Conservation (phyloP, 2,888 invertebrate genomes). For the Torymus tubicola region DNA sequence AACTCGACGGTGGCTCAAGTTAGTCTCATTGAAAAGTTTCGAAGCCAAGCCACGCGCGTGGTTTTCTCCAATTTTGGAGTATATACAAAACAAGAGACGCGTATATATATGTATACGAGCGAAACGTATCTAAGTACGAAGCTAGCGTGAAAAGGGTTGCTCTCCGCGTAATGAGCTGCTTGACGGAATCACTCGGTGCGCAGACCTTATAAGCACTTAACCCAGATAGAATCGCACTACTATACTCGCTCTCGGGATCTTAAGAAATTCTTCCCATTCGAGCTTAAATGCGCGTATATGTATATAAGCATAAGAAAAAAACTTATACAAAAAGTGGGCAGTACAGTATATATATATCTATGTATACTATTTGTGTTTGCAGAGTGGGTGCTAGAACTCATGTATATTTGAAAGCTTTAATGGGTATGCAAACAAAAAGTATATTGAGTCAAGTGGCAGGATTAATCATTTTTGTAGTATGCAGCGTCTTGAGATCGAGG, state of each 20-base stretch:
- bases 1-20: no score
- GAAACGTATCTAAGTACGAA: not conserved
- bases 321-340: not conserved
- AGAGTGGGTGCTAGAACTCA: no score
- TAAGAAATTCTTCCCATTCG: not conserved
- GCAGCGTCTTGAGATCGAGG: no score
- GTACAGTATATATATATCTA: no score
- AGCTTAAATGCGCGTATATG: not conserved
- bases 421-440: no score
- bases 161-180: constrained; percentile 42
- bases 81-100: constrained; percentile 6
- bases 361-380: no score
- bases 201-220: constrained; percentile 41
- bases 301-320: not conserved
- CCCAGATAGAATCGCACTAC: constrained; percentile 32
- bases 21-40: no score
- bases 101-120: not conserved
- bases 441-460: no score
- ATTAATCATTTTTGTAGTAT: no score
- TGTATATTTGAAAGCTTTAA: no score
- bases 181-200: constrained; percentile 18
- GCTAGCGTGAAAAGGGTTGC: constrained; percentile 34
- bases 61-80: not conserved
- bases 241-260: not conserved
- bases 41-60: no score